phyloP scores from a whole-genome alignment of 2,113 vertebrate genomes.

The Octodon degus region DNA sequence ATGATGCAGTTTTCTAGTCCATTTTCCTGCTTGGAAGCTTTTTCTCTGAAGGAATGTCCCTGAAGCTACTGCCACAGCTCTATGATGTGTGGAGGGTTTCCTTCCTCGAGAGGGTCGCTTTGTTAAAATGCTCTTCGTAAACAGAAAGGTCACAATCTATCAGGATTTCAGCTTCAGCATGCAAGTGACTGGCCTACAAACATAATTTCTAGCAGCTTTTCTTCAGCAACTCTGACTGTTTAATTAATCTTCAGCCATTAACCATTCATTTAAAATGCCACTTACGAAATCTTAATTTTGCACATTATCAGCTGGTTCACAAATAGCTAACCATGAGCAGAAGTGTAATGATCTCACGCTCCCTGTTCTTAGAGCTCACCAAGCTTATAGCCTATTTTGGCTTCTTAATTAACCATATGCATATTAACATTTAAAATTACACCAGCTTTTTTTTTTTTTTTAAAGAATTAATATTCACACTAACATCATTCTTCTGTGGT shows the following conservation, averaged over 20 bases:
- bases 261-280: conserved; percentile 90
- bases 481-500: conserved; percentile 64
- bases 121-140: conserved; percentile 67
- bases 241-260: conserved; percentile 90
- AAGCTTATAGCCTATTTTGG: conserved; percentile 85
- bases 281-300: conserved; percentile 88
- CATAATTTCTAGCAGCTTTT: conserved; percentile 86
- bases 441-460: conserved; percentile 61
- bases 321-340: conserved; percentile 86
- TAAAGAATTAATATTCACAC: conserved; percentile 78
- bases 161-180: conserved; percentile 76
- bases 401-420: conserved; percentile 87
- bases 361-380: conserved; percentile 81
- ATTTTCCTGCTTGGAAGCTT: conserved; percentile 60
- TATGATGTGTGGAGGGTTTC: not conserved
- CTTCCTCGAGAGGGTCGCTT: conserved; percentile 24
- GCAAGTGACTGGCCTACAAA: conserved; percentile 83
- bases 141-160: conserved; percentile 77
- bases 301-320: conserved; percentile 88
- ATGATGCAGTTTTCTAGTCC: conserved; percentile 63
- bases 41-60: conserved; percentile 66
- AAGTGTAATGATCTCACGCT: conserved; percentile 81
- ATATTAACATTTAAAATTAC: conserved; percentile 88
- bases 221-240: conserved; percentile 87
- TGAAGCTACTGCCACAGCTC: not conserved